phyloP scores from a whole-genome alignment of 1,140 invertebrate species.

The roundworm (Caenorhabditis elegans) region DNA sequence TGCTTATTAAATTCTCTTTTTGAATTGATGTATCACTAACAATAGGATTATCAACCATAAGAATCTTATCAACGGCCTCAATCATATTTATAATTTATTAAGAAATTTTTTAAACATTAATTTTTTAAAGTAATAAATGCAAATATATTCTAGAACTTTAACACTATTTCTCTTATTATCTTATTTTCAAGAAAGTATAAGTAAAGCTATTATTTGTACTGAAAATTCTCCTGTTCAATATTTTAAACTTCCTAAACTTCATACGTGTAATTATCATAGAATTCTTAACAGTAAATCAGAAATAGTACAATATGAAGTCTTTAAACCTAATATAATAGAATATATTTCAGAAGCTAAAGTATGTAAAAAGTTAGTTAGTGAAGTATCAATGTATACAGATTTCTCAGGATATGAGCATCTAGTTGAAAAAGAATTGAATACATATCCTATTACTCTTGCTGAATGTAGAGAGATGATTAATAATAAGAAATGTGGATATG shows the following conservation, averaged over 20 bases:
- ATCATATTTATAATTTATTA: neutral
- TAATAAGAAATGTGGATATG: constrained; percentile 43
- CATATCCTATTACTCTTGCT: neutral
- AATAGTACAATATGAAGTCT: constrained; percentile 45
- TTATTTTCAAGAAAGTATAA: neutral
- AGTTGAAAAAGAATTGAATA: constrained; percentile 48
- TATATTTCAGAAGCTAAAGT: constrained; percentile 36
- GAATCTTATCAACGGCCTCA: constrained; percentile 37
- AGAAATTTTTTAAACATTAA: neutral
- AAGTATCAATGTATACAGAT: constrained; percentile 50
- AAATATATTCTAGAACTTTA: constrained; percentile 37
- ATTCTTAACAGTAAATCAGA: constrained; percentile 48
- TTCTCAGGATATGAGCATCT: constrained; percentile 49
- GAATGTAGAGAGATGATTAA: constrained; percentile 37
- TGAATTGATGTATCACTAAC: constrained; percentile 24
- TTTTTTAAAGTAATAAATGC: constrained; percentile 47
- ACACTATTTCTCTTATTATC: constrained; percentile 19
- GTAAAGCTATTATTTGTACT: constrained; percentile 46
- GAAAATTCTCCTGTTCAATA: constrained; percentile 46
- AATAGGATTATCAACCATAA: constrained; percentile 36
- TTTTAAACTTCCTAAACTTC: constrained; percentile 46
- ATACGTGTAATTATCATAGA: constrained; percentile 39
- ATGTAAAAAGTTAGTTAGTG: constrained; percentile 47
- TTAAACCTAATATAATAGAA: constrained; percentile 49
- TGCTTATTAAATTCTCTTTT: constrained; percentile 35